Base-by-base conservation (phyloP, 2,888 invertebrate genomes). In the Ophioninae sp. region DNA sequence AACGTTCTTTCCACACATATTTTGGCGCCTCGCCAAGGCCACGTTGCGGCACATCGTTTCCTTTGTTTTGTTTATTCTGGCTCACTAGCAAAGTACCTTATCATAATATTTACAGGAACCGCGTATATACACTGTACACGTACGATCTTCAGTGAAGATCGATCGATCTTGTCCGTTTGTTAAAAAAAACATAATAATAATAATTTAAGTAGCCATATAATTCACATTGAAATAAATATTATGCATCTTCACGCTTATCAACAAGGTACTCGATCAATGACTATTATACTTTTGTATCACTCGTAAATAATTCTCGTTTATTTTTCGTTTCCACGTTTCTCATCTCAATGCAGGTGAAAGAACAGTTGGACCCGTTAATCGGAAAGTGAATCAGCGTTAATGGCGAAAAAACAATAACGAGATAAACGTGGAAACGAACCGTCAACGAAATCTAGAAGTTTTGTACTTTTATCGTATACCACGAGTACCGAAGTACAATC, bases 231-330 rank as follows among this genome's bases (percentile, higher is more conserved):
- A 83, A 85, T 85, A 85, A 86, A 85, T 84, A 85, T 72, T 65
- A 76, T 81, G 68, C 70, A 73, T 82, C 72, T 80, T 81, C 68
- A 79, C 79, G 80, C 80, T 68, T 82, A 79, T 85, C 81, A 87
- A 82, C 80, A 87, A 89, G 88, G 87, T 89, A 91, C 89, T 88
- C 76, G 79, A 85, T 84, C 75, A 84, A 88, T 88, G 88, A 89
- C 89, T 90, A 90, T 88, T 88, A 87, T 87, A 77, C 74, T 68
- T 81, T 84, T 81, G 70, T 89, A 89, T 90, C 89, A 89, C 90
- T 87, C 88, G 86, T 83, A 79, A 81, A 84, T 75, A n/a, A 68
- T 68, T 23, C 44, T 68, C 68, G 68, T 68, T 30, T 30, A 30
- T 30, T 7, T n/a, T 44, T 21, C n/a, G 44, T 50, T 3, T 37